Evolutionary conservation across 2,888 invertebrate genomes (phyloP).

Genomic region (Andrena marginata): DNA sequence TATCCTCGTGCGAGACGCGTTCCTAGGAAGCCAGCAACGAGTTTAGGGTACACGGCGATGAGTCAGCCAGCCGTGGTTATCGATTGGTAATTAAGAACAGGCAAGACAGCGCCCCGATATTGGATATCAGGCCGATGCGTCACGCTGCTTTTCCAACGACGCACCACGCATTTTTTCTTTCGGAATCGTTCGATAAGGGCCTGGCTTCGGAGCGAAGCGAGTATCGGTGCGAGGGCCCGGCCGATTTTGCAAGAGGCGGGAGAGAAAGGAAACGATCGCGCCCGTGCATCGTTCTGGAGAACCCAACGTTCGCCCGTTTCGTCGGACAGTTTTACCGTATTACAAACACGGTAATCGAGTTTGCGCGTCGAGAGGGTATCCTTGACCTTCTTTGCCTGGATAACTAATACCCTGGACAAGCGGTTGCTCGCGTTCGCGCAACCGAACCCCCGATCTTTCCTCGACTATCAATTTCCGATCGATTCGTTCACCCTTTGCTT

Average conservation of each 20-base stretch:
- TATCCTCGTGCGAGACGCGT: conserved; percentile 21
- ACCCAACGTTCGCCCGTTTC: conserved; percentile 32
- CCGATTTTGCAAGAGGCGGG: neutral
- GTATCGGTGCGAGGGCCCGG: neutral
- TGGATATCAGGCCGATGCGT: conserved; percentile 58
- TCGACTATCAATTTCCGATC: neutral
- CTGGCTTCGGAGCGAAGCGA: neutral
- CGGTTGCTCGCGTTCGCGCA: neutral
- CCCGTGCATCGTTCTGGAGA: conserved; percentile 22
- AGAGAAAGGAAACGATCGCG: conserved; percentile 20
- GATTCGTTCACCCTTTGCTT: neutral
- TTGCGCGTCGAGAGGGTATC: conserved; percentile 60
- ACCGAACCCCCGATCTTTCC: neutral
- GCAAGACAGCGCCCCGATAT: conserved; percentile 47
- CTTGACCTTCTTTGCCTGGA: conserved; percentile 69
- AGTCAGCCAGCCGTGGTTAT: conserved; percentile 67
- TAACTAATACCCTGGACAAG: conserved; percentile 50
- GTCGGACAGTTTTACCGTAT: conserved; percentile 42
- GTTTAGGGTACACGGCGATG: conserved; percentile 43
- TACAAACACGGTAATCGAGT: conserved; percentile 49
- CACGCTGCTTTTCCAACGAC: conserved; percentile 11
- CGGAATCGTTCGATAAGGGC: neutral
- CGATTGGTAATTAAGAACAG: conserved; percentile 69
- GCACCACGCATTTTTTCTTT: neutral
- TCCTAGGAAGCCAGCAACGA: neutral